Evolutionary conservation across 2,113 vertebrate genomes (phyloP), one percentile per base, ranked within the genome.

Genomic region (Hippocampus barbouri): DNA sequence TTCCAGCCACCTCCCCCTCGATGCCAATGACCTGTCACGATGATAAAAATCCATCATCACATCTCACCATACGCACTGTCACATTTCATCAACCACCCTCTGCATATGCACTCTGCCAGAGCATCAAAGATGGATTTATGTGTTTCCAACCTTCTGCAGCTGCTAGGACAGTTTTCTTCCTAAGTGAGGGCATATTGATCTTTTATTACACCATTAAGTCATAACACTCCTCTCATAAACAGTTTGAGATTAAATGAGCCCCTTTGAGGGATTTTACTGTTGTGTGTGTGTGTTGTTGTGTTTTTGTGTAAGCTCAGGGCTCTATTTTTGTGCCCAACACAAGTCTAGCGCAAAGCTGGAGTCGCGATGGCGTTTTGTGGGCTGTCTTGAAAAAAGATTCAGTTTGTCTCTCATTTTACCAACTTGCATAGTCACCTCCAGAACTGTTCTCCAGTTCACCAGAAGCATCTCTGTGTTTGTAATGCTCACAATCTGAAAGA

Each of bases 141-240:
- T 81, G 68, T 78, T 79, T 73, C 75, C 69, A 54, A 80, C 69
- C 62, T 81, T 80, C 76, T 80, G 69, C 70, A 78, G 83, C 81
- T 85, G 82, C 75, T 41, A 45, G 85, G 85, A 90, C 83, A 85
- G 84, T 90, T 91, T 88, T 82, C 83, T 86, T 88, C 85, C 84
- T 85, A 89, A 90, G 83, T 86, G 78, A 86, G 70, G 68, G 64
- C 78, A 85, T 85, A 89, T 87, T 91, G 86, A 90, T 89, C 82
- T 88, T 92, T 90, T 91, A 90, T 88, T 88, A 88, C 76, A 57
- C 84, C 71, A 83, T 90, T 86, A 89, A 89, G 85, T 89, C 87
- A 85, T 86, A 80, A 86, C 27, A 74, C 83, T 83, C 67, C 76
- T 62, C 82, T 89, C 83, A 86, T 89, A 87, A 89, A 91, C 83